Evolutionary conservation across 2,113 vertebrate species (phyloP), one percentile per base, ranked within the genome.

Genomic region (Callospermophilus lateralis): DNA sequence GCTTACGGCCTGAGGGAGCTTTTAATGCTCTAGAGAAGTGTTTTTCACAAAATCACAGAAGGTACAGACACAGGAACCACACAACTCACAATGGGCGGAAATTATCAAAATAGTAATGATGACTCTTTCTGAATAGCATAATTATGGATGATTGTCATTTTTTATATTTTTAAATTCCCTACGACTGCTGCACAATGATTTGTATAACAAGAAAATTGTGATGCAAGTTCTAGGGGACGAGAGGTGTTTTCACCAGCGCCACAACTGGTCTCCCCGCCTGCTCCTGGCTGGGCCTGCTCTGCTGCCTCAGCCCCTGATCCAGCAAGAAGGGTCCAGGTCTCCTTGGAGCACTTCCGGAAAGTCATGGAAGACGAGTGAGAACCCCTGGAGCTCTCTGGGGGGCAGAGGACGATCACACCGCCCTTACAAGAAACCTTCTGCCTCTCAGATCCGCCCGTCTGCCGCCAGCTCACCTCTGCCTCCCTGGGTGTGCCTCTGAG

Each of bases 61-160:
- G 30, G 67, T 48, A 17, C 84, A 26, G 85, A 81, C 34, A 30
- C 58, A 76, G 76, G 79, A 85, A 76, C 76, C 22, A 48, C 11
- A 22, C 39, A 39, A 81, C 90, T 86, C 61, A 28, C 76, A 96
- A 76, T 48, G 55, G 85, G 72, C 37, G 93, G 65, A 81, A 86
- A 85, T 42, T 2, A 90, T 93, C 90, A 74, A 89, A 90, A 89
- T 51, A 81, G 55, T 65, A 78, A 92, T 84, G 72, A 90, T 20
- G 19, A 67, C 45, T 68, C 77, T 95, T 90, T 90, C 68, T 93
- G 34, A 90, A 86, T 77, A 87, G 74, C 86, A 93, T 68, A 77
- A 86, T 77, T 92, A 78, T 58, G 63, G 37, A 55, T 37, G 30
- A 70, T 34, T 72, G 39, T 90, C 85, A 81, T 45, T 81, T 85